Evolutionary conservation across 2,113 vertebrate species (phyloP).

Genomic region (Tyto alba): DNA sequence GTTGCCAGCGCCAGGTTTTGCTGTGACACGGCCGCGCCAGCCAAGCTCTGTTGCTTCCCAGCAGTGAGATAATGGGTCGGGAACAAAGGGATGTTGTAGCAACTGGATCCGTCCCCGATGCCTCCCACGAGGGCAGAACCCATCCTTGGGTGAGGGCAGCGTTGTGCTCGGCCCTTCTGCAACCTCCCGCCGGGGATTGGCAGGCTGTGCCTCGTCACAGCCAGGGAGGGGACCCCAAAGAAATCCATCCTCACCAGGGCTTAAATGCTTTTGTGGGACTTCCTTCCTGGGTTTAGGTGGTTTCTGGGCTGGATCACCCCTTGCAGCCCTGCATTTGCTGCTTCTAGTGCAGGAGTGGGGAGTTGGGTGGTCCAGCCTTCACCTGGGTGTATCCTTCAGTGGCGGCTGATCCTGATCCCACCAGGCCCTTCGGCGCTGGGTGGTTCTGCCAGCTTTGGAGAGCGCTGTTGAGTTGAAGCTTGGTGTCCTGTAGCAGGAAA

Average conservation of each 20-base stretch:
- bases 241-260: not conserved
- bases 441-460: not conserved
- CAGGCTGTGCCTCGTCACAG: not conserved
- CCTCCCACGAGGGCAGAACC: not conserved
- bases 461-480: not conserved
- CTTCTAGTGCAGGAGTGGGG: not conserved
- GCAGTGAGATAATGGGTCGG: not conserved
- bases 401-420: not conserved
- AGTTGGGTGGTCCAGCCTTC: not conserved
- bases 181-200: fast-evolving
- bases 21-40: not conserved
- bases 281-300: not conserved
- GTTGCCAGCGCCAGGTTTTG: not conserved
- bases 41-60: not conserved
- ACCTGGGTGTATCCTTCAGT: fast-evolving
- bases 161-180: not conserved
- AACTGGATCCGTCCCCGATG: not conserved
- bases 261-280: not conserved
- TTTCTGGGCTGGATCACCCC: not conserved
- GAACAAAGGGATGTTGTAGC: not conserved
- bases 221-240: not conserved
- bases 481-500: not conserved
- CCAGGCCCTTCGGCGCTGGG: not conserved
- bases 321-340: not conserved
- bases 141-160: not conserved